Evolutionary conservation across 2,113 vertebrate species (phyloP).

Genomic region (Gymnorhina tibicen): DNA sequence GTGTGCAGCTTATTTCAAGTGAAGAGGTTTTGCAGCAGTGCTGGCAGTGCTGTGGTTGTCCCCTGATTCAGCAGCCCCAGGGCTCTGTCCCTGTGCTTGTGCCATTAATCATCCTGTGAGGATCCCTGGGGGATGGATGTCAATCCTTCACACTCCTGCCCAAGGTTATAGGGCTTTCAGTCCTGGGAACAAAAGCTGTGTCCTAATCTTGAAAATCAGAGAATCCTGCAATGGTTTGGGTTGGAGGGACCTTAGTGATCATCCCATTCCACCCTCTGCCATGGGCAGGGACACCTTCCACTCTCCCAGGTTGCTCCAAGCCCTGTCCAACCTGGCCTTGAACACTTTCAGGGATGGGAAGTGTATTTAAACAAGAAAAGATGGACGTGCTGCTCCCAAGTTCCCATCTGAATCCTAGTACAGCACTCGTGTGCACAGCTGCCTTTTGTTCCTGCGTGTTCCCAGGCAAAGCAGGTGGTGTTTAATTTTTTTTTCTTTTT

Average conservation of each 20-base stretch:
- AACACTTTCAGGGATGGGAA: not conserved
- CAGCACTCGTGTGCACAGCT: not conserved
- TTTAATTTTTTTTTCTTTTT: not conserved
- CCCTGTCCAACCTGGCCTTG: not conserved
- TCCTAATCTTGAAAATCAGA: not conserved
- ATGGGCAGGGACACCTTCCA: not conserved
- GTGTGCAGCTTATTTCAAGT: not conserved
- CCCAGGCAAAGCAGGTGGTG: slow-evolving; percentile 5
- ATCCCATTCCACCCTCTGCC: not conserved
- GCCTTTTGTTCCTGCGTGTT: not conserved
- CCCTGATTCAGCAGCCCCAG: not conserved
- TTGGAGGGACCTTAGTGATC: not conserved
- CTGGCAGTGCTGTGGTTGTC: not conserved
- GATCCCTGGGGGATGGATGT: not conserved
- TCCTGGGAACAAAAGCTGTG: not conserved
- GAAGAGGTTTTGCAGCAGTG: not conserved
- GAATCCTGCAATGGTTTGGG: not conserved
- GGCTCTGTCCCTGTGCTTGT: not conserved
- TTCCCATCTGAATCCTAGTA: not conserved
- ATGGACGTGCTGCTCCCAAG: rapidly evolving
- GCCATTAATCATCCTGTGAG: rapidly evolving
- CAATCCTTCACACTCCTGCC: not conserved
- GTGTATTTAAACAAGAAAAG: not conserved
- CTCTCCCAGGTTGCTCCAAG: not conserved
- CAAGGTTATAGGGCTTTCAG: not conserved